Evolutionary conservation across 1,140 invertebrate genomes (phyloP).

Genomic region (Drosophila parabipectinata): DNA sequence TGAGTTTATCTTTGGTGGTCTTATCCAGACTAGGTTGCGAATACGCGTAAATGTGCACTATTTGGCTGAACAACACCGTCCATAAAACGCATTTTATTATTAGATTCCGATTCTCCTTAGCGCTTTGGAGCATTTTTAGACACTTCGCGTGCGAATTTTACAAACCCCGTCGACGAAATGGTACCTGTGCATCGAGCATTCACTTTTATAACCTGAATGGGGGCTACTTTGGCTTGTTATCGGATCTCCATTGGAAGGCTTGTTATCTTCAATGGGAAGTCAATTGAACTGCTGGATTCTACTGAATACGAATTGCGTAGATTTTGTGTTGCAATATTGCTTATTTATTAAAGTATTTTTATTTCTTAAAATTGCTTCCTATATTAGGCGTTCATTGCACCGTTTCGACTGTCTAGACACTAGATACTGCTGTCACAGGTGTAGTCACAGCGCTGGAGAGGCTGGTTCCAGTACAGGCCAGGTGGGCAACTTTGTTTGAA

Average conservation of each 20-base stretch:
- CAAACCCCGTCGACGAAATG: slow-evolving; percentile 25
- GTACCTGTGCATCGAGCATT: slow-evolving; percentile 20
- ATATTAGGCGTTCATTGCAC: slow-evolving; percentile 32
- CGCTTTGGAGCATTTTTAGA: background rate
- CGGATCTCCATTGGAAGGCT: slow-evolving; percentile 20
- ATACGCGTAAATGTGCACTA: background rate
- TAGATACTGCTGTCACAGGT: slow-evolving; percentile 23
- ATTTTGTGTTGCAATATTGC: slow-evolving; percentile 27
- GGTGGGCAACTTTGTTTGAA: slow-evolving; percentile 33
- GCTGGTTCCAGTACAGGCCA: slow-evolving; percentile 41
- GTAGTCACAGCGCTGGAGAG: slow-evolving; percentile 41
- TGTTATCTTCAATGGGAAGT: slow-evolving; percentile 42
- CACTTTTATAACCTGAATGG: slow-evolving; percentile 31
- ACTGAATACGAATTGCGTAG: slow-evolving; percentile 31
- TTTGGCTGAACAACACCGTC: slow-evolving; percentile 7
- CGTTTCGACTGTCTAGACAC: background rate
- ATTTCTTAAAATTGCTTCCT: slow-evolving; percentile 20
- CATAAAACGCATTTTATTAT: background rate
- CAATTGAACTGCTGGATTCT: slow-evolving; percentile 20
- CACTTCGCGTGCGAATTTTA: slow-evolving; percentile 19
- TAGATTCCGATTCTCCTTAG: background rate
- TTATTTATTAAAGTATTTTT: slow-evolving; percentile 26
- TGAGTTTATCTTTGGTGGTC: background rate
- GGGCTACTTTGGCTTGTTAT: slow-evolving; percentile 35
- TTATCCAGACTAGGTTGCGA: background rate